Evolutionary conservation across 2,113 vertebrate species (phyloP).

Genomic region (Hiodon alosoides): DNA sequence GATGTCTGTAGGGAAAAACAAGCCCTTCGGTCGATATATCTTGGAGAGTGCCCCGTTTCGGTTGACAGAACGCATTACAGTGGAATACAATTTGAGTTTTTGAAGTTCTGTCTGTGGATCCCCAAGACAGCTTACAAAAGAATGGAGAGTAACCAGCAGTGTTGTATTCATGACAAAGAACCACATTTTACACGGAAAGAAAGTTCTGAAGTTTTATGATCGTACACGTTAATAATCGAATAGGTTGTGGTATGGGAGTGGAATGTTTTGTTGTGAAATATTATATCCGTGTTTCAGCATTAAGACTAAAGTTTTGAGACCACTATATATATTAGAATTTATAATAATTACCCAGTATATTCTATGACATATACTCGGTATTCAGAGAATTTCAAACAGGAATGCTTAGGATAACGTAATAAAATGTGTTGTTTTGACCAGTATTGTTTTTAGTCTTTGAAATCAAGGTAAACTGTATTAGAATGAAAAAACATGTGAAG

Average conservation of each 20-base stretch:
- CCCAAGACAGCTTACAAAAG: conserved; percentile 3
- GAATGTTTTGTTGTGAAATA: neutral
- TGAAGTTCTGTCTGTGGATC: neutral
- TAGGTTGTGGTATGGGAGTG: neutral
- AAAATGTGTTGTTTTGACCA: conserved; percentile 15
- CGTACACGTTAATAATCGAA: neutral
- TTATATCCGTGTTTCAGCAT: neutral
- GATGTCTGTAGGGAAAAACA: conserved; percentile 44
- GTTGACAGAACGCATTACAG: conserved; percentile 42
- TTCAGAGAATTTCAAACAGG: conserved; percentile 3
- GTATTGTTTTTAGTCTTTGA: conserved; percentile 19
- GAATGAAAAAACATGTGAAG: no score
- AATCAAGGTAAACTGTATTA: conserved; percentile 19
- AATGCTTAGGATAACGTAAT: conserved; percentile 9
- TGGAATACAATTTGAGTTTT: conserved; percentile 32
- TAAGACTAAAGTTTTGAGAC: neutral
- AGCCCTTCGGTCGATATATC: conserved; percentile 44
- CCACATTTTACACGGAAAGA: conserved; percentile 5
- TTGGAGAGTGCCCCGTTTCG: conserved; percentile 42
- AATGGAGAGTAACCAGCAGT: conserved; percentile 14
- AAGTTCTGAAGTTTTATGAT: conserved; percentile 9
- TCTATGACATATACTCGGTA: neutral
- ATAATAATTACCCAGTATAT: conserved; percentile 8
- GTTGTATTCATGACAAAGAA: conserved; percentile 24
- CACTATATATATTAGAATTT: neutral